Evolutionary conservation across 2,113 vertebrate genomes (phyloP).

Genomic region (Lethenteron camtschaticum): DNA sequence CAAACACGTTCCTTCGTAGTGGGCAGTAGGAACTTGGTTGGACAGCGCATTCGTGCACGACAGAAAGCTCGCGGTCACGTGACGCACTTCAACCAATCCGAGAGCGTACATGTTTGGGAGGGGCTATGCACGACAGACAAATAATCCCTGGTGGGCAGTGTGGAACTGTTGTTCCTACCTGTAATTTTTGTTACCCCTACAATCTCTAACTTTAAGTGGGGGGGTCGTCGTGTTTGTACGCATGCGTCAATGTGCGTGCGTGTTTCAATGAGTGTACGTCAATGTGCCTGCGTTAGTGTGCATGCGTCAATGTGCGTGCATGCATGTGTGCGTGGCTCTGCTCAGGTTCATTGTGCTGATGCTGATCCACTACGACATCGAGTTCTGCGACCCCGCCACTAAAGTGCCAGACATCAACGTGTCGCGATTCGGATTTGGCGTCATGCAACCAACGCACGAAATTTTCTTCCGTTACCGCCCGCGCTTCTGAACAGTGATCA

Average conservation of each 20-base stretch:
- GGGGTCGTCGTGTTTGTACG: not conserved
- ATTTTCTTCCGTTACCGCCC: not conserved
- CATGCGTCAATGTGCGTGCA: not conserved
- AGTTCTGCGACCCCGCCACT: not conserved
- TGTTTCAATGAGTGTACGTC: not conserved
- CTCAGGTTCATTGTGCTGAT: not conserved
- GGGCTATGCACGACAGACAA: too few species aligned
- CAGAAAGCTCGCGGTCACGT: too few species aligned
- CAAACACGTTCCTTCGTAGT: too few species aligned
- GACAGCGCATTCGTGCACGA: too few species aligned
- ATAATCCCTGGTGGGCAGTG: too few species aligned
- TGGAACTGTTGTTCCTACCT: too few species aligned
- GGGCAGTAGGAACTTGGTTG: too few species aligned
- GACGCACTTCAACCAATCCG: too few species aligned
- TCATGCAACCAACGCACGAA: not conserved
- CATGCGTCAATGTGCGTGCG: not conserved
- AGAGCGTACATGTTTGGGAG: too few species aligned
- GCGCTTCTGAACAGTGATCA: not conserved
- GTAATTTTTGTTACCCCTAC: not conserved
- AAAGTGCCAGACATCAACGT: not conserved
- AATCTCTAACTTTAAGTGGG: not conserved
- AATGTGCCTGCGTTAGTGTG: not conserved
- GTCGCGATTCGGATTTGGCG: not conserved
- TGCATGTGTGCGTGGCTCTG: not conserved
- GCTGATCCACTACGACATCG: not conserved